Percentiles rank a stretch among this genome's conserved stretches.
These are phyloP conservation scores for Damaliscus lunatus DNA, from an alignment of 2,113 vertebrate species.

Conservation along the genomic window DNA sequence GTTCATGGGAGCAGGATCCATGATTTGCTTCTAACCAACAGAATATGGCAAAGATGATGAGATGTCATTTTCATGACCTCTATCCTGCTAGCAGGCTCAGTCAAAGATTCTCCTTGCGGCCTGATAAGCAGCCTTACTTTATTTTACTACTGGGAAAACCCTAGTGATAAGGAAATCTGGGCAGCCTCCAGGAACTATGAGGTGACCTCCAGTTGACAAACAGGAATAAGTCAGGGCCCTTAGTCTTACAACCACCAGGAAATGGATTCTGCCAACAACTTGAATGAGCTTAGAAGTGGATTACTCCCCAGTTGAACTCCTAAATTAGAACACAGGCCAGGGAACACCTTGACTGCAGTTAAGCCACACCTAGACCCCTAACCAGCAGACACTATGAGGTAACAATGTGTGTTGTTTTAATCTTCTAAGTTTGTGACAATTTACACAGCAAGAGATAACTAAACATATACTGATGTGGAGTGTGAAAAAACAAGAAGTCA, in stretches of 20 bases:
- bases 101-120: neutral
- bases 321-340: neutral
- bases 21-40: neutral
- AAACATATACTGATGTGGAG: neutral
- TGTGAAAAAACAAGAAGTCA: neutral
- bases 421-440: neutral
- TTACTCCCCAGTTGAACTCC: neutral
- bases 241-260: neutral
- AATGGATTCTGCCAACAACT: neutral
- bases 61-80: neutral
- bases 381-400: neutral
- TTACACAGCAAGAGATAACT: neutral
- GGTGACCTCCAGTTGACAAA: neutral
- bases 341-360: neutral
- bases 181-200: neutral
- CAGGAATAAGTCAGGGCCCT: neutral
- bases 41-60: neutral
- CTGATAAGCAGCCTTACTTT: neutral
- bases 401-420: neutral
- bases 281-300: neutral
- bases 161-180: neutral
- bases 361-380: neutral
- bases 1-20: neutral
- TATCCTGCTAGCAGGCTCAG: neutral
- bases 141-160: neutral